Conservation (phyloP, 53 echinoderm and acorn worm species). For the Henricia sp. region DNA sequence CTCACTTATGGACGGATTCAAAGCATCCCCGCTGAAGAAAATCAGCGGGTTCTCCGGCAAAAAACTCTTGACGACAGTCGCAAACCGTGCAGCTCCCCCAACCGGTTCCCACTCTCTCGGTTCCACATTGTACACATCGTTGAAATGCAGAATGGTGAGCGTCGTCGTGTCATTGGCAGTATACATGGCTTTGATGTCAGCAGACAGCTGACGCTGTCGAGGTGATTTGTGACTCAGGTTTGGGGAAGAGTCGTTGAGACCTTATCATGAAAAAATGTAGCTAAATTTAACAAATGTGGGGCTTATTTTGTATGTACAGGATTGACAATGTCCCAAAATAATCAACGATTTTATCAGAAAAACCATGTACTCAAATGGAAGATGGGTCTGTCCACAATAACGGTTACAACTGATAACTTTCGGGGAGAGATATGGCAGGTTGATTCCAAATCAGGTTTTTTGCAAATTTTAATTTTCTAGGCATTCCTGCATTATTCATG, state of each 20-base stretch:
- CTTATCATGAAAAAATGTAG: neutral
- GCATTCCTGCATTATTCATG: too few species aligned
- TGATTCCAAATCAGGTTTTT: too few species aligned
- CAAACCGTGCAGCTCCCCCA: constrained; percentile 88
- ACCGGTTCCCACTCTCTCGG: constrained; percentile 60
- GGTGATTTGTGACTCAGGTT: constrained; percentile 50
- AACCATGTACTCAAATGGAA: too few species aligned
- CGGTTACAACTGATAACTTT: too few species aligned
- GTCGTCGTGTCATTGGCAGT: constrained; percentile 22
- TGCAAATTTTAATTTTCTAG: too few species aligned
- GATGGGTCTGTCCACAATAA: too few species aligned
- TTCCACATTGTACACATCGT: constrained; percentile 92
- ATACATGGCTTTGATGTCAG: constrained; percentile 70
- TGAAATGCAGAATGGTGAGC: constrained; percentile 78
- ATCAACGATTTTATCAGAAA: too few species aligned
- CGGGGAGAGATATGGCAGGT: too few species aligned
- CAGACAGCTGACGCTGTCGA: constrained; percentile 61
- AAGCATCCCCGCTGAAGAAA: constrained; percentile 86
- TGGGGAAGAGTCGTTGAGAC: constrained; percentile 36
- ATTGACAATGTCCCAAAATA: neutral
- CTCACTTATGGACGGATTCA: constrained; percentile 93
- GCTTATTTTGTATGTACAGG: neutral
- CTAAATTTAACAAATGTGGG: neutral
- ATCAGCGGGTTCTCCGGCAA: constrained; percentile 65
- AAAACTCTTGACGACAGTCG: constrained; percentile 70